Conservation (phyloP, 1,140 invertebrate genomes). For the Dysdera silvatica region DNA sequence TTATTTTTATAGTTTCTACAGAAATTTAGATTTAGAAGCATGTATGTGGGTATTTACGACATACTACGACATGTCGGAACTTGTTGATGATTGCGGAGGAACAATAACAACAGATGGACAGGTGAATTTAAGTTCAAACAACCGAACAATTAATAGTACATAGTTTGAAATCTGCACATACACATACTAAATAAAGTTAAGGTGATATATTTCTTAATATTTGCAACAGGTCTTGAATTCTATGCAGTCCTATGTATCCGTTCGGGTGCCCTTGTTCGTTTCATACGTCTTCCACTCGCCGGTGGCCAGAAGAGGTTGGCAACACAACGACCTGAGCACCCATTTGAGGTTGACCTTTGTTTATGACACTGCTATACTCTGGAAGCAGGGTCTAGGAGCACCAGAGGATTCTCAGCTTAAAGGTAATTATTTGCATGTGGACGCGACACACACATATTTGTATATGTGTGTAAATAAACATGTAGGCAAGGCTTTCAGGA, state of each 20-base stretch:
- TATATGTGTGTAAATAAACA: not conserved
- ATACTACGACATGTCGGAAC: slow-evolving; percentile 44
- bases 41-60: slow-evolving; percentile 45
- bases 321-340: slow-evolving; percentile 41
- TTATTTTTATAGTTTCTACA: slow-evolving; percentile 40
- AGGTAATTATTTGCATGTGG: slow-evolving; percentile 32
- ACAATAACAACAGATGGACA: slow-evolving; percentile 41
- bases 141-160: not conserved
- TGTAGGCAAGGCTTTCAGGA: too few species aligned
- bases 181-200: too few species aligned
- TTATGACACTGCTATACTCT: slow-evolving; percentile 45
- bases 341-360: slow-evolving; percentile 43
- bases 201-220: too few species aligned
- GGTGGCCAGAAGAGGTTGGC: slow-evolving; percentile 40
- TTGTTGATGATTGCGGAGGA: slow-evolving; percentile 43
- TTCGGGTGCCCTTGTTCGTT: slow-evolving; percentile 43
- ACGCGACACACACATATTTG: not conserved
- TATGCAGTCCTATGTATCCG: slow-evolving; percentile 42
- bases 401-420: slow-evolving; percentile 35
- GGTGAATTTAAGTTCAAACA: slow-evolving; percentile 35
- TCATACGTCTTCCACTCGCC: slow-evolving; percentile 45
- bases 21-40: slow-evolving; percentile 43
- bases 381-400: slow-evolving; percentile 43
- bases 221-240: slow-evolving; percentile 40
- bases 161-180: too few species aligned